Base-by-base conservation (phyloP, 2,888 invertebrate genomes). In the Agonopterix subpropinquella region DNA sequence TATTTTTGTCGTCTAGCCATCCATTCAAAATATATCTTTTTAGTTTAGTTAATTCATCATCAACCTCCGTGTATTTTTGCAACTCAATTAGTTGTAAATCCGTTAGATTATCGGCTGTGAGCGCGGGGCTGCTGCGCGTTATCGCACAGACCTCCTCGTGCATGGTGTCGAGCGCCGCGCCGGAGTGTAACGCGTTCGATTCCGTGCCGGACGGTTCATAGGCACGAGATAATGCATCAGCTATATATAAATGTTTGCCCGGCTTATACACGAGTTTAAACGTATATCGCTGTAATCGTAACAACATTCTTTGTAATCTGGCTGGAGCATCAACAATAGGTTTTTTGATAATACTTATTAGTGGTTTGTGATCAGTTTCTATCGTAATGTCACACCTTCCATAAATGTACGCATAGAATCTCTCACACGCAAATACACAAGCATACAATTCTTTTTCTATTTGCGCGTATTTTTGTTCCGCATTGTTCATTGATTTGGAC, bases 381-480 rank as follows among this genome's bases (percentile, higher is more conserved):
- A 13, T 13, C 13, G 13, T 13, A 2, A 13, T 13, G 2, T 13
- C 13, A 13, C 13, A 13, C 13, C 13, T 13, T 13, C 13, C 13
- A 13, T 13, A 13, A 13, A 13, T 13, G 2, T 13, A 13, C 13
- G 13, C 13, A 13, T 13, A 13, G 13, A 13, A 13, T 13, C 13
- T 13, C 13, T 13, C 13, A 13, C 13, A 42, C 58, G 47, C 57
- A 41, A 54, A 57, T 1, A 55, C 52, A 45, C 49, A 45, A 2
- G 56, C 56, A 11, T 47, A 53, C 8, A 56, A 39, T 45, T 58
- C 56, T 51, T 55, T 58, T 47, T 58, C 55, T 1, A 57, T 55
- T 47, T 54, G 54, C 8, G 55, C 53, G 41, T 55, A 53, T n/a
- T 37, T 39, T 45, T 53, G 50, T 45, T 55, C 48, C 13, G 54